A percentile compares a stretch with the other conserved stretches of the same genome.
These are phyloP conservation scores for cat (Felis catus) DNA, from an alignment of 2,113 vertebrate genomes.

Conservation along the genomic window DNA sequence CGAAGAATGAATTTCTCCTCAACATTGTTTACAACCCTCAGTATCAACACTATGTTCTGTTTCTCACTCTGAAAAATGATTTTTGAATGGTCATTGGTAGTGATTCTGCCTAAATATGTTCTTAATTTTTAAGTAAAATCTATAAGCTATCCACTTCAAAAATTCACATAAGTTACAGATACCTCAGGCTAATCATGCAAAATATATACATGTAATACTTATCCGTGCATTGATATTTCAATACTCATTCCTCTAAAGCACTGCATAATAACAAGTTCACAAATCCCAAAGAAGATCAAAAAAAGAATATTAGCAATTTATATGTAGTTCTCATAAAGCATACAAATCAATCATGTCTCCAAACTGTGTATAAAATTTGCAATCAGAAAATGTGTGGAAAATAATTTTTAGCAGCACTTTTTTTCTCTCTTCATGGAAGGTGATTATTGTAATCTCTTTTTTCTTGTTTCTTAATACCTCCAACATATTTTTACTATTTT, in stretches of 20 bases:
- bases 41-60: not conserved
- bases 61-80: not conserved
- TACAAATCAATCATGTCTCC: not conserved
- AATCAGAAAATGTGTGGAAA: conserved; percentile 23
- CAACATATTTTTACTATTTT: not conserved
- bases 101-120: conserved; percentile 42
- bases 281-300: not conserved
- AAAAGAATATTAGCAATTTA: not conserved
- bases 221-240: not conserved
- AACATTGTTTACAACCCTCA: not conserved
- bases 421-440: conserved; percentile 5
- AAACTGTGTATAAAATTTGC: not conserved
- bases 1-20: conserved; percentile 41
- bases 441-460: not conserved
- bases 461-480: not conserved
- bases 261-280: not conserved
- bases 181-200: not conserved
- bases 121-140: conserved; percentile 38
- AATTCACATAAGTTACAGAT: not conserved
- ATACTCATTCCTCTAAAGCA: not conserved
- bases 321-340: not conserved
- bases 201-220: not conserved
- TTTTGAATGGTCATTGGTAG: conserved; percentile 6
- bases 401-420: not conserved
- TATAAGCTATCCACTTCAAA: not conserved